Percentiles rank a stretch among this genome's conserved stretches.
phyloP scores from a whole-genome alignment of 1,140 invertebrate species.

The Archivesica marissinica region DNA sequence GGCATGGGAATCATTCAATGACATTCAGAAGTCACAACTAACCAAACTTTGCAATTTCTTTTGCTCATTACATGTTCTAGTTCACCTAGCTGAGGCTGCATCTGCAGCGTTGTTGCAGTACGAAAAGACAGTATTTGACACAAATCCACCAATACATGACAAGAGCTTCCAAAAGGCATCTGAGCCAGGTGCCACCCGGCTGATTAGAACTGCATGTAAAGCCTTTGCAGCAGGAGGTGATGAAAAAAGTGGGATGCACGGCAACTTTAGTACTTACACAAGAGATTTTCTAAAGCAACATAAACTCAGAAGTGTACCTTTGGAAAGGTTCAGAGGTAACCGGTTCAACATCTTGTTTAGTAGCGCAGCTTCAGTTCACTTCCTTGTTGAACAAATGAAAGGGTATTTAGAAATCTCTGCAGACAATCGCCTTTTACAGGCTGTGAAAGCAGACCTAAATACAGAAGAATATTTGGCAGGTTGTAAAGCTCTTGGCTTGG shows the following conservation, averaged over 20 bases:
- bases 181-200: slow-evolving; percentile 28
- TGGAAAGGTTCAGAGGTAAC: slow-evolving; percentile 39
- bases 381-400: not conserved
- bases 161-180: slow-evolving; percentile 8
- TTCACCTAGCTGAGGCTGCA: slow-evolving; percentile 33
- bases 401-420: not conserved
- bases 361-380: slow-evolving; percentile 16
- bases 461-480: slow-evolving; percentile 5
- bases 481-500: slow-evolving; percentile 30
- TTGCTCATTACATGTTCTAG: slow-evolving; percentile 45
- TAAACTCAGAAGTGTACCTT: slow-evolving; percentile 2
- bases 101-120: not conserved
- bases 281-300: slow-evolving; percentile 38
- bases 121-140: slow-evolving; percentile 44
- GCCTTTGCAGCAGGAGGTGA: slow-evolving; percentile 42
- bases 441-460: slow-evolving; percentile 28
- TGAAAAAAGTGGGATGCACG: slow-evolving; percentile 54
- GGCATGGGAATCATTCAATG: slow-evolving; percentile 19
- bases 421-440: not conserved
- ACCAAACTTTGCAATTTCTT: slow-evolving; percentile 21
- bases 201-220: slow-evolving; percentile 40
- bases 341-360: slow-evolving; percentile 47
- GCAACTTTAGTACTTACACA: not conserved
- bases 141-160: slow-evolving; percentile 14
- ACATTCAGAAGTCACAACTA: slow-evolving; percentile 14